Evolutionary conservation across 1,140 invertebrate species (phyloP).

Genomic region (Drosophila hydei): DNA sequence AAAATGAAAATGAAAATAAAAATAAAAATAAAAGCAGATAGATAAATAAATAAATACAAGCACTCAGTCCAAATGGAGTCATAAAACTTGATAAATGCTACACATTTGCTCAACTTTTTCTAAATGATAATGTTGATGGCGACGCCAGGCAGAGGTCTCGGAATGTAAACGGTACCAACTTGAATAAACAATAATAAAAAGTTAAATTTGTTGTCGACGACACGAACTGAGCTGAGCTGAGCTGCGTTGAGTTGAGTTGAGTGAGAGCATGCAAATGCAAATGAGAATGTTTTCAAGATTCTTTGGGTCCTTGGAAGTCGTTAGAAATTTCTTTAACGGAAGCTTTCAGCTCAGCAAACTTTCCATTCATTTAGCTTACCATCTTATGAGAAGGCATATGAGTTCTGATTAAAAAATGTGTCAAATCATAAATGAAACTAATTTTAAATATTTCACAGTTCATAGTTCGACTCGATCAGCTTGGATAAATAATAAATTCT

Average conservation of each 20-base stretch:
- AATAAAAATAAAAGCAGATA: background rate
- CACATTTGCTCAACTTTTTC: constrained; percentile 54
- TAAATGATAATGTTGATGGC: constrained; percentile 40
- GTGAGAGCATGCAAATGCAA: constrained; percentile 19
- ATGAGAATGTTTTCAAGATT: background rate
- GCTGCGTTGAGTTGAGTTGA: too few relatives aligned
- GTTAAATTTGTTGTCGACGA: constrained; percentile 46
- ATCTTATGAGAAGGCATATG: too few relatives aligned
- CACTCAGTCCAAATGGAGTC: constrained; percentile 58
- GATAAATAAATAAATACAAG: constrained; percentile 17
- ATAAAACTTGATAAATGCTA: constrained; percentile 75
- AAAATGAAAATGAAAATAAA: background rate
- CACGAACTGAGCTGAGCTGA: background rate
- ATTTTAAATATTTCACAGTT: too few relatives aligned
- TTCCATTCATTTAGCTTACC: too few relatives aligned
- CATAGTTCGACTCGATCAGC: too few relatives aligned
- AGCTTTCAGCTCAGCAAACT: background rate
- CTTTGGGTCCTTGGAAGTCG: constrained; percentile 1
- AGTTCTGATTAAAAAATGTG: too few relatives aligned
- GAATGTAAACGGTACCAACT: constrained; percentile 28
- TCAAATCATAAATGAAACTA: too few relatives aligned
- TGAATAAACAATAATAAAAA: constrained; percentile 53
- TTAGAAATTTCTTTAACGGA: background rate
- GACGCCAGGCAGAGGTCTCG: constrained; percentile 8
- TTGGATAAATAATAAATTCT: too few relatives aligned